Evolutionary conservation across 2,888 invertebrate species (phyloP).

Genomic region (Tupiocoris notatus): DNA sequence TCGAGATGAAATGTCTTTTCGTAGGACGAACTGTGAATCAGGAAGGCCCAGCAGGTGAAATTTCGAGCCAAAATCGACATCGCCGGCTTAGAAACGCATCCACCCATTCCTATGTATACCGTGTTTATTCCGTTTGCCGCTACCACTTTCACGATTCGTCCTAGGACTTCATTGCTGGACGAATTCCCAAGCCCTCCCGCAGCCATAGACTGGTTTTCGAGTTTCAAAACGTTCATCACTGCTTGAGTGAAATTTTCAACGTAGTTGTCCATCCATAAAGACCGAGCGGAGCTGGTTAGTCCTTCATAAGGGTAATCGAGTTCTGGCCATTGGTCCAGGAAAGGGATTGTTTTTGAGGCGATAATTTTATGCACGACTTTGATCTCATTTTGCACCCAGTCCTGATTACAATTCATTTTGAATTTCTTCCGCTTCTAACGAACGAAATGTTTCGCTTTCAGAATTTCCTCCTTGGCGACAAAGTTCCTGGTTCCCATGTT

Average conservation of each 20-base stretch:
- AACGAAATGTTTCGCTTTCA: no score
- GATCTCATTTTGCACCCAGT: constrained; percentile 4
- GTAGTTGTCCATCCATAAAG: constrained; percentile 5
- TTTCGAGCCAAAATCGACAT: constrained; percentile 10
- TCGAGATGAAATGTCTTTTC: not conserved
- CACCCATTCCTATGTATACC: constrained; percentile 1
- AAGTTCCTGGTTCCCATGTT: no score
- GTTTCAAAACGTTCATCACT: not conserved
- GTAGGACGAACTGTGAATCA: constrained; percentile 18
- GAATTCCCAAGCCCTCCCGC: constrained; percentile 26
- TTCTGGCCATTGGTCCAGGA: not conserved
- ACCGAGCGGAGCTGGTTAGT: not conserved
- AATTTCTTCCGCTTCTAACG: no score
- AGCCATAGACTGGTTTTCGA: not conserved
- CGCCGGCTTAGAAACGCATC: constrained; percentile 2
- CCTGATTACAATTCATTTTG: not conserved
- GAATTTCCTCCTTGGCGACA: no score
- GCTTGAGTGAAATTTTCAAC: constrained; percentile 23
- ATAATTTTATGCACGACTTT: not conserved
- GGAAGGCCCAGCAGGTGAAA: constrained; percentile 2
- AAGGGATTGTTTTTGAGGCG: not conserved
- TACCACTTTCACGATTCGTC: constrained; percentile 11
- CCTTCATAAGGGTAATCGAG: constrained; percentile 9
- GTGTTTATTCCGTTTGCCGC: constrained; percentile 1
- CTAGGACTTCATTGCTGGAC: constrained; percentile 5